Evolutionary conservation across 1,140 invertebrate species (phyloP).

Genomic region (Sinella curviseta): DNA sequence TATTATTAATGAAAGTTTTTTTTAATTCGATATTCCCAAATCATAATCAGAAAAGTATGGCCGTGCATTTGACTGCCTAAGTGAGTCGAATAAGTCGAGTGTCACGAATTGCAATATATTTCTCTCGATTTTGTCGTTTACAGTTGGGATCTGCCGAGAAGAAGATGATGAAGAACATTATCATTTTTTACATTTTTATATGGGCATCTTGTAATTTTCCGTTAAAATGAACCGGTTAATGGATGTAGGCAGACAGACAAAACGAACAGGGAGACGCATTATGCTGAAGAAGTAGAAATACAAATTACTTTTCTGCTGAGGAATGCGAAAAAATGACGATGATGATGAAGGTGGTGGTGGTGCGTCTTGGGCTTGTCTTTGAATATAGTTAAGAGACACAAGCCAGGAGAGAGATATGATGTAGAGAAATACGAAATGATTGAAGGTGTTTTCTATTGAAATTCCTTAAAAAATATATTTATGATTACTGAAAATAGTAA

Average conservation of each 20-base stretch:
- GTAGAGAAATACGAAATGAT: not conserved
- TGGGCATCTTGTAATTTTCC: not conserved
- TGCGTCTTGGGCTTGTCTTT: not conserved
- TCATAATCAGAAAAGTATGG: not conserved
- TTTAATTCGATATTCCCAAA: not conserved
- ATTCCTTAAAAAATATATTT: not conserved
- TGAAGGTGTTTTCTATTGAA: not conserved
- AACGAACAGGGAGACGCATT: too few species aligned
- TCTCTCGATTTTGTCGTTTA: too few species aligned
- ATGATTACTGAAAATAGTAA: not conserved
- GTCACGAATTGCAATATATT: not conserved
- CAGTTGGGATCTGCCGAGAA: not conserved
- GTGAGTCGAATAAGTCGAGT: not conserved
- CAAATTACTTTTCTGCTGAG: not conserved
- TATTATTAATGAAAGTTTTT: not conserved
- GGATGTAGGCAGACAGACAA: not conserved
- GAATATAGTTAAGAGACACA: not conserved
- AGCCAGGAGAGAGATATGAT: not conserved
- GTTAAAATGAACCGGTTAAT: not conserved
- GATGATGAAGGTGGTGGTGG: not conserved
- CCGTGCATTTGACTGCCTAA: not conserved
- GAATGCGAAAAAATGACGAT: not conserved
- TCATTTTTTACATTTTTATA: not conserved
- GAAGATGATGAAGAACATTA: not conserved
- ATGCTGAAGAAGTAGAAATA: too few species aligned